These are phyloP conservation scores for Anguilla marmorata DNA, from an alignment of 2,797 vertebrate genomes.

Conservation along the genomic window DNA sequence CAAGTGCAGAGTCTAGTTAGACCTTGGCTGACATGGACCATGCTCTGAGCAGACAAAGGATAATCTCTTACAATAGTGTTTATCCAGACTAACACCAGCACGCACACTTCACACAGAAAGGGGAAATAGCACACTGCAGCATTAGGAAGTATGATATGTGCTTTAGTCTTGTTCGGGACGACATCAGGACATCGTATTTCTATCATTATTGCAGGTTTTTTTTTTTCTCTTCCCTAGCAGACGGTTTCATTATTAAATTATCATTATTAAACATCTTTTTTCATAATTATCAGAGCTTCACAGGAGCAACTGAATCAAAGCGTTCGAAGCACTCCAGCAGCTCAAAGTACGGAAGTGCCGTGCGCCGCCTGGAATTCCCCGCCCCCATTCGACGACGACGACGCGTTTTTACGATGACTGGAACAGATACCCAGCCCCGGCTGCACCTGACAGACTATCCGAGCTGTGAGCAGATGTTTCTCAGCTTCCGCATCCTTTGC, in stretches of 20 bases:
- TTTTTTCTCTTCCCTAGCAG: neutral
- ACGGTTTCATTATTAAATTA: too few species aligned
- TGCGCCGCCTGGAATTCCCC: neutral
- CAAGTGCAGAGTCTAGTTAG: neutral
- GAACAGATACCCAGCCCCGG: neutral
- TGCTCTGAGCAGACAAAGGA: neutral
- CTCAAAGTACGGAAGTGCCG: neutral
- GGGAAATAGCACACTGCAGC: neutral
- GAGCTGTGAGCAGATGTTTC: too few species aligned
- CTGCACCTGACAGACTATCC: neutral
- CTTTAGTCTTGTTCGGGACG: neutral
- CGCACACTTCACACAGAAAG: neutral
- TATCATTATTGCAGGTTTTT: neutral
- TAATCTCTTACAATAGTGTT: constrained; percentile 5
- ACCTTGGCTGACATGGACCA: neutral
- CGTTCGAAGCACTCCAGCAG: neutral
- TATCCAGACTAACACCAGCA: neutral
- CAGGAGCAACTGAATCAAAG: neutral
- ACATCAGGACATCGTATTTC: neutral
- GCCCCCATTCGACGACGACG: neutral
- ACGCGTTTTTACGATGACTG: neutral
- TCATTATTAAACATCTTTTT: neutral
- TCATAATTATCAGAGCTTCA: neutral
- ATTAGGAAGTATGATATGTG: neutral
- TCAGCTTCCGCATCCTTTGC: too few species aligned